Percentiles rank a stretch among this genome's conserved stretches.
phyloP scores from a whole-genome alignment of 2,113 vertebrate genomes.

The Glaucidium brasilianum region DNA sequence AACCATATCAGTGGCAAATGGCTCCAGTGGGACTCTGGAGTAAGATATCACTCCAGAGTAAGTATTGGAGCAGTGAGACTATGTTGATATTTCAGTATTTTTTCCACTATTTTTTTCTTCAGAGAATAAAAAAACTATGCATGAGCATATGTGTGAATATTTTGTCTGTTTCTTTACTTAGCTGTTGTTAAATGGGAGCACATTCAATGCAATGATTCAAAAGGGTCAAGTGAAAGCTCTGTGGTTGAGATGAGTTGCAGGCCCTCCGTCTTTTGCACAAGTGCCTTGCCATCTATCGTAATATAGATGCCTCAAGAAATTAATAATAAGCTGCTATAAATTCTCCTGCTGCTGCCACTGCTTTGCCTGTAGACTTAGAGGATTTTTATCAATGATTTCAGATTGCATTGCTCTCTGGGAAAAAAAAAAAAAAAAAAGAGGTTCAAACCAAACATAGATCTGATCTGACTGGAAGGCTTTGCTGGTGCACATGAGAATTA shows the following conservation, averaged over 20 bases:
- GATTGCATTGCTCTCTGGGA: neutral
- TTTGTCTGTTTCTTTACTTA: neutral
- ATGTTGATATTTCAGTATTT: neutral
- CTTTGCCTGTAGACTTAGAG: neutral
- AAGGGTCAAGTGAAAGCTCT: neutral
- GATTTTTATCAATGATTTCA: neutral
- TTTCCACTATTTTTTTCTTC: neutral
- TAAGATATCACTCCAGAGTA: neutral
- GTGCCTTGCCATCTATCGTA: neutral
- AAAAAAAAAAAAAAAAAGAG: neutral
- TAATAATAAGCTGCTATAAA: neutral
- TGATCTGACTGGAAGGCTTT: neutral
- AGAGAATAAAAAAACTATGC: neutral
- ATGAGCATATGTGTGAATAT: neutral
- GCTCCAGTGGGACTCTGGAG: neutral
- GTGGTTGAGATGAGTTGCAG: neutral
- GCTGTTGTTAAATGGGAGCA: neutral
- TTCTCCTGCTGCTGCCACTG: neutral
- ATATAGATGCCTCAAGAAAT: neutral
- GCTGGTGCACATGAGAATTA: neutral
- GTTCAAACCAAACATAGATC: neutral
- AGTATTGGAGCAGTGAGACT: neutral
- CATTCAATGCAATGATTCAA: accelerated
- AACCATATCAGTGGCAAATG: neutral
- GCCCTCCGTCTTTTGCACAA: neutral